Evolutionary conservation across 2,888 invertebrate species (phyloP).

Genomic region (Nineta flava): DNA sequence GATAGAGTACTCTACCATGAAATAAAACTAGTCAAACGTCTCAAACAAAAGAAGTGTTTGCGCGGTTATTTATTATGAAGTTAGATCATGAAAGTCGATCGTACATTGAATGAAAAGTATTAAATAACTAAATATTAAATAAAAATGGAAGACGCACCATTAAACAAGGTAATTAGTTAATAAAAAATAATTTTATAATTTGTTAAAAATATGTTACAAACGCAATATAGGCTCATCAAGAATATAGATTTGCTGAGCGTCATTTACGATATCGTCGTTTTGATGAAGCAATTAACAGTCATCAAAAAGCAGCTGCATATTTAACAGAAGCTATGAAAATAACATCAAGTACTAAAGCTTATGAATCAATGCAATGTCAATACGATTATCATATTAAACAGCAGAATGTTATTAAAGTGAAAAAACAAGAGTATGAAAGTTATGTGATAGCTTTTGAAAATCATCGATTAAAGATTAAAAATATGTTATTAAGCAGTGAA

Average conservation of each 20-base stretch:
- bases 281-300: conserved; percentile 57
- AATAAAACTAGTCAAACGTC: no score
- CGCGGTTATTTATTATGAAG: no score
- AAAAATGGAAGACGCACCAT: conserved; percentile 2
- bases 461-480: conserved; percentile 24
- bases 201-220: background rate
- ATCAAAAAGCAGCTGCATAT: conserved; percentile 49
- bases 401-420: conserved; percentile 40
- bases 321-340: conserved; percentile 44
- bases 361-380: conserved; percentile 56
- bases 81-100: no score
- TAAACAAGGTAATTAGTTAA: conserved; percentile 2
- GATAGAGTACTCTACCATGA: no score
- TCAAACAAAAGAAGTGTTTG: no score
- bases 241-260: conserved; percentile 53
- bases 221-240: conserved; percentile 53
- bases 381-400: conserved; percentile 54
- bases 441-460: conserved; percentile 36
- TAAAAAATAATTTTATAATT: background rate
- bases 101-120: no score
- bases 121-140: background rate
- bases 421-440: conserved; percentile 34
- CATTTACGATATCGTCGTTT: conserved; percentile 46
- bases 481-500: conserved; percentile 21
- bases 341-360: conserved; percentile 37